A percentile compares a stretch with the other conserved stretches of the same genome.
These are phyloP conservation scores for Misgurnus mizolepis DNA, from an alignment of 2,113 vertebrate genomes.

Conservation along the genomic window DNA sequence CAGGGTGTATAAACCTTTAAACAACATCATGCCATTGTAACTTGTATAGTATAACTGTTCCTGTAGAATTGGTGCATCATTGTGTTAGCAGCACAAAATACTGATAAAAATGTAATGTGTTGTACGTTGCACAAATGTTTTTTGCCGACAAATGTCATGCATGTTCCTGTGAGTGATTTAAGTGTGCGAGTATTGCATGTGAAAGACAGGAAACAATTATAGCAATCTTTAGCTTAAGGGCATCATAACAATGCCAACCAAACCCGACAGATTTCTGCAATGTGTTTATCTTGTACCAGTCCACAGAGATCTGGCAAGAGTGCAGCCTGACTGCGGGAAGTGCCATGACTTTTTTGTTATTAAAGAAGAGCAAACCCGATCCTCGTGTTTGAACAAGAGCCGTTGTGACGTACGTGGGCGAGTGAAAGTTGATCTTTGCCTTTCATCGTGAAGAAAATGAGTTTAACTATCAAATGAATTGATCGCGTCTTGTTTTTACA, in stretches of 20 bases:
- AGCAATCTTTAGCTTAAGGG: neutral
- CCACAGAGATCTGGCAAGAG: constrained; percentile 25
- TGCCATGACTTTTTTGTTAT: neutral
- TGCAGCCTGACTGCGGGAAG: neutral
- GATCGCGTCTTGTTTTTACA: neutral
- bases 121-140: too few relatives aligned
- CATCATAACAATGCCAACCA: neutral
- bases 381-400: neutral
- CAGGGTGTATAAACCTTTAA: too few relatives aligned
- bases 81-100: too few relatives aligned
- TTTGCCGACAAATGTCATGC: neutral
- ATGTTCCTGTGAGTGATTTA: neutral
- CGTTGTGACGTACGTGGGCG: neutral
- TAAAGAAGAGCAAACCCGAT: neutral
- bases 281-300: constrained; percentile 15
- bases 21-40: too few relatives aligned
- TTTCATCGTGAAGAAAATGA: constrained; percentile 9
- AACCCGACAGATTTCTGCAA: neutral
- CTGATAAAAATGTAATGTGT: too few relatives aligned
- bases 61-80: too few relatives aligned
- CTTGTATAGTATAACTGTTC: too few relatives aligned
- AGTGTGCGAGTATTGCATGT: neutral
- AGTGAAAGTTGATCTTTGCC: neutral
- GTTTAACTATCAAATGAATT: neutral
- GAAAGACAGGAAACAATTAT: neutral